Evolutionary conservation across 1,140 invertebrate genomes (phyloP).

Genomic region (Solenopsis fugax): DNA sequence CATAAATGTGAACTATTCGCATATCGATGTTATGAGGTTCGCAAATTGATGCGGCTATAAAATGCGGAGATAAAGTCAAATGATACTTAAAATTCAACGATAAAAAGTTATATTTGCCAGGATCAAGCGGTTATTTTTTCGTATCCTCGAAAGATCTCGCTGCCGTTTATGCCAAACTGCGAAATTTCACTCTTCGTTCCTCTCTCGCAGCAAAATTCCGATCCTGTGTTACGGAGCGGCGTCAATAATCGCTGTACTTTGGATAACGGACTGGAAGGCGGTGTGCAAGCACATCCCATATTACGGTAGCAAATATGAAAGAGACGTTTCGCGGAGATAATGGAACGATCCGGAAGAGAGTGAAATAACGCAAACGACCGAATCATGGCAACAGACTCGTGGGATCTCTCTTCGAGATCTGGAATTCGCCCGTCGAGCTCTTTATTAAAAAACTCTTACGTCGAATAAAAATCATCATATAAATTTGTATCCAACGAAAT

Average conservation of each 20-base stretch:
- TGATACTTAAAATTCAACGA: conserved; percentile 1
- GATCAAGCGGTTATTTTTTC: conserved; percentile 30
- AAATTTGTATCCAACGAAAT: conserved; percentile 32
- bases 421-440: not conserved
- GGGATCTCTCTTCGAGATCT: conserved; percentile 8
- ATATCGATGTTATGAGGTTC: not conserved
- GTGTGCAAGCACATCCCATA: conserved; percentile 91
- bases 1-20: not conserved
- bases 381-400: conserved; percentile 5
- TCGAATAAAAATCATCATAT: not conserved
- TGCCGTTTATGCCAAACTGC: conserved; percentile 25
- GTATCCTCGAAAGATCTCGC: conserved; percentile 17
- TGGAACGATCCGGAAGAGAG: conserved; percentile 32
- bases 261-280: conserved; percentile 92
- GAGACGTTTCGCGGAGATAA: conserved; percentile 70
- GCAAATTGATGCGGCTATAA: not conserved
- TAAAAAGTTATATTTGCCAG: conserved; percentile 13
- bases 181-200: conserved; percentile 11
- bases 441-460: not conserved
- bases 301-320: conserved; percentile 91
- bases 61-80: conserved; percentile 24
- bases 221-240: conserved; percentile 88
- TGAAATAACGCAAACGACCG: conserved; percentile 31
- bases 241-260: conserved; percentile 87
- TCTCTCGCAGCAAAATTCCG: conserved; percentile 87